Percentiles rank a stretch among this genome's conserved stretches.
Conservation (phyloP, 2,888 invertebrate species). For the Nephrotoma appendiculata region DNA sequence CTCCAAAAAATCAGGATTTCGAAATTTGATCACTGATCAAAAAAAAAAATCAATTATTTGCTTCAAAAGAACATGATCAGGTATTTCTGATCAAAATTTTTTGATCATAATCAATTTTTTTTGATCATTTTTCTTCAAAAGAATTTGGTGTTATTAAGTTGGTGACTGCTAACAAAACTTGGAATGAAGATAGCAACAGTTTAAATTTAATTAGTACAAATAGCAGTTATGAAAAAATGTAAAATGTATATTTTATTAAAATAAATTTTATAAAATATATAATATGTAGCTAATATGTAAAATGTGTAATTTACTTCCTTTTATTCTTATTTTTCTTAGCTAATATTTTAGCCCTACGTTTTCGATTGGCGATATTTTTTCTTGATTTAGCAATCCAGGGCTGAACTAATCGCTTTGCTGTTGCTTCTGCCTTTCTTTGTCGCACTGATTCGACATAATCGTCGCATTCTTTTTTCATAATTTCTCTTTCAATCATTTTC, state of each 20-base stretch:
- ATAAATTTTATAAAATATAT: neutral
- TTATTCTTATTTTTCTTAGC: neutral
- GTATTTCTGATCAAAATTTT: no score
- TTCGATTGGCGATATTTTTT: neutral
- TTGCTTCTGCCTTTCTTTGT: neutral
- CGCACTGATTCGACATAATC: neutral
- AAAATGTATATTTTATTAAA: neutral
- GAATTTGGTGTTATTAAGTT: no score
- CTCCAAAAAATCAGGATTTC: no score
- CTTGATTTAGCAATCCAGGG: neutral
- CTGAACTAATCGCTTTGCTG: neutral
- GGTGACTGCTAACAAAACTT: neutral
- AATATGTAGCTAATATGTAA: no score
- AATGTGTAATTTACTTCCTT: neutral
- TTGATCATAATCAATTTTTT: no score
- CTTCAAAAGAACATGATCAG: no score
- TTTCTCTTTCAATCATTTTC: neutral
- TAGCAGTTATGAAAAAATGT: neutral
- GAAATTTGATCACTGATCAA: no score
- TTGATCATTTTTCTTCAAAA: no score
- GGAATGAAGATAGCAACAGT: neutral
- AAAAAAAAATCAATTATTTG: no score
- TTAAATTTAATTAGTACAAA: neutral
- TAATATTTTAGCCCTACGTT: neutral
- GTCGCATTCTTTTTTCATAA: neutral